Evolutionary conservation across 2,888 invertebrate genomes (phyloP), one percentile per base, ranked within the genome.

Genomic region (Chromoteleia sp.): DNA sequence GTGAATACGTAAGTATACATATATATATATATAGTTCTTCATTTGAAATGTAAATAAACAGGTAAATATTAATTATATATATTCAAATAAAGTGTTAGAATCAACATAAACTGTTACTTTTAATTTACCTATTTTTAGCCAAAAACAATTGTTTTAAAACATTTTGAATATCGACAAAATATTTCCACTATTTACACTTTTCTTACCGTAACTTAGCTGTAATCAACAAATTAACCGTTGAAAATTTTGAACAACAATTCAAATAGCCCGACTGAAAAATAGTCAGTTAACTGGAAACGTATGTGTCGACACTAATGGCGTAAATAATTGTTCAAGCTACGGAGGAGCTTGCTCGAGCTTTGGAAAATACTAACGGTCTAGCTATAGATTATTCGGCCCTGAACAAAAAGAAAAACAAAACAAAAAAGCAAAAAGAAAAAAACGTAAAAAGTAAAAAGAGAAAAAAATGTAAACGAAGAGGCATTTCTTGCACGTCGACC

Each of bases 401-500:
- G 63, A 50, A 54, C 30, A 63, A 73, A 50, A 59, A 56, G 29
- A 54, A 43, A 30, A 68, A n/a, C 21, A 33, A 8, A 33, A 8
- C 5, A 63, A 30, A 58, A 30, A 15, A 52, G 41, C 41, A 75
- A 58, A 67, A 48, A 52, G 25, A 21, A 25, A 50, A 25, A 41
- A 12, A 5, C 30, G 25, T 33, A 14, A 67, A 73, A 54, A 30
- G 52, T 45, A 67, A 61, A 43, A 63, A 52, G 17, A 36, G 8
- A 33, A 14, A 39, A 74, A 54, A 33, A 76, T 52, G 54, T 54
- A 76, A 76, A 43, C 67, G 59, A 75, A 48, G 76, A 75, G 75
- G 80, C 75, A 80, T 80, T 75, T 75, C 80, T 80, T 70, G 70
- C 63, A 75, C 70, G 78, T 78, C 78, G 71, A 65, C 33, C 71